Conservation (phyloP, 2,797 vertebrate species). For the Pantherophis vulpinus region DNA sequence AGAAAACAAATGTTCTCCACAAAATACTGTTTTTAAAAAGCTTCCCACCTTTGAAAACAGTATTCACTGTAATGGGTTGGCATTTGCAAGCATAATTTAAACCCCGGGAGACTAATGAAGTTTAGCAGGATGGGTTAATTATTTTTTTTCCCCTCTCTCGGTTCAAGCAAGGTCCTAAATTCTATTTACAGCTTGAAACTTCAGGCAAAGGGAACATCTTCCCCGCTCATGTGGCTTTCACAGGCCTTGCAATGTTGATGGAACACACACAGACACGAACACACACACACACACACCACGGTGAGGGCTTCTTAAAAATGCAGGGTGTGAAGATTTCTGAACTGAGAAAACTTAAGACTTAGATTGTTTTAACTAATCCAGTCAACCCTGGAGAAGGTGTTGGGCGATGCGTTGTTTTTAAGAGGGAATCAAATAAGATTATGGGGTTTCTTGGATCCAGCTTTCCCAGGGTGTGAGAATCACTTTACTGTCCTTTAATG, state of each 20-base stretch:
- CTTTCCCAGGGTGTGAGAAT: background rate
- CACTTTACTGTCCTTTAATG: background rate
- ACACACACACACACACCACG: background rate
- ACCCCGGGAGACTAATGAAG: constrained; percentile 65
- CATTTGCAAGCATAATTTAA: constrained; percentile 64
- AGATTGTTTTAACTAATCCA: constrained; percentile 16
- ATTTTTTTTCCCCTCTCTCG: constrained; percentile 49
- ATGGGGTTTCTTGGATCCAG: background rate
- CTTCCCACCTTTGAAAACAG: constrained; percentile 38
- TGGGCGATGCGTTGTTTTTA: background rate
- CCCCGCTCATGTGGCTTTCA: constrained; percentile 37
- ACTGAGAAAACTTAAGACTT: constrained; percentile 20
- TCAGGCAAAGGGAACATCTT: constrained; percentile 38
- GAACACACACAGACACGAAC: background rate
- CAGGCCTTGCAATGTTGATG: constrained; percentile 44
- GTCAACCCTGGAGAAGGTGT: background rate
- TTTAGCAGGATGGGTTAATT: constrained; percentile 69
- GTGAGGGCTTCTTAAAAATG: constrained; percentile 34
- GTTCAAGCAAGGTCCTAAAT: constrained; percentile 61
- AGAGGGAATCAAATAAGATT: background rate
- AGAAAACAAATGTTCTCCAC: constrained; percentile 25
- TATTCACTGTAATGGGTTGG: constrained; percentile 59
- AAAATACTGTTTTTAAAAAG: constrained; percentile 10
- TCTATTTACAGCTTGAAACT: constrained; percentile 65
- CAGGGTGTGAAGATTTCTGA: constrained; percentile 40